Evolutionary conservation across 2,797 vertebrate genomes (phyloP).

Genomic region (Holocentrus rufus): DNA sequence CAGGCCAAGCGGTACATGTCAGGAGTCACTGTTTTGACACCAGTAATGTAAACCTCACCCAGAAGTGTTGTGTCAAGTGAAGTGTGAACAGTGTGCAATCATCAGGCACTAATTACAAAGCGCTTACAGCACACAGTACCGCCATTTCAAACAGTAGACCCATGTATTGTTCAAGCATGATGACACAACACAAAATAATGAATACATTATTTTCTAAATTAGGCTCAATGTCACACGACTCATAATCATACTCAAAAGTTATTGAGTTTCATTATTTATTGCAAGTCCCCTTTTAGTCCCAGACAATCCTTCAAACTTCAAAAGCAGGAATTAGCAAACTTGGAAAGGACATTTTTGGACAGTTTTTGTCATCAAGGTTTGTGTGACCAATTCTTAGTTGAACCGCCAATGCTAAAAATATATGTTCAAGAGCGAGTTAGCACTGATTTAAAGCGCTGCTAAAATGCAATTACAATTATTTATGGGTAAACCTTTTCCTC

Average conservation of each 20-base stretch:
- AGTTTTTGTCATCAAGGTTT: neutral
- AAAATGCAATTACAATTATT: neutral
- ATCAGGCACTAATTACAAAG: constrained; percentile 21
- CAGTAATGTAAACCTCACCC: constrained; percentile 21
- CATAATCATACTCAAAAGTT: neutral
- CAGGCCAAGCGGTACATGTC: constrained; percentile 18
- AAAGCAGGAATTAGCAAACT: too few species aligned
- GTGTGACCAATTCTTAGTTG: too few species aligned
- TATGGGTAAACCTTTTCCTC: neutral
- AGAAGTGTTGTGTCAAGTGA: constrained; percentile 30
- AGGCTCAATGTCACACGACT: neutral
- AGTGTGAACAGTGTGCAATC: constrained; percentile 44
- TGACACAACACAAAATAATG: neutral
- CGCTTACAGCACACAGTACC: constrained; percentile 19
- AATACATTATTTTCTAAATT: neutral
- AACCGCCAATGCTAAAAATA: neutral
- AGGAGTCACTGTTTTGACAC: constrained; percentile 34
- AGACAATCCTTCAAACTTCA: neutral
- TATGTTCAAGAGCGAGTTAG: neutral
- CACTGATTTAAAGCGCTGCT: neutral
- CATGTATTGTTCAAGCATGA: neutral
- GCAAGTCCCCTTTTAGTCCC: neutral
- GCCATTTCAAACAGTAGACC: constrained; percentile 1
- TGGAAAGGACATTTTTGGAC: neutral
- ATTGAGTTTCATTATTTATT: neutral